Evolutionary conservation across 35 echinoderm and acorn worm genomes (phyloP).

Genomic region (Heliocidaris tuberculata): DNA sequence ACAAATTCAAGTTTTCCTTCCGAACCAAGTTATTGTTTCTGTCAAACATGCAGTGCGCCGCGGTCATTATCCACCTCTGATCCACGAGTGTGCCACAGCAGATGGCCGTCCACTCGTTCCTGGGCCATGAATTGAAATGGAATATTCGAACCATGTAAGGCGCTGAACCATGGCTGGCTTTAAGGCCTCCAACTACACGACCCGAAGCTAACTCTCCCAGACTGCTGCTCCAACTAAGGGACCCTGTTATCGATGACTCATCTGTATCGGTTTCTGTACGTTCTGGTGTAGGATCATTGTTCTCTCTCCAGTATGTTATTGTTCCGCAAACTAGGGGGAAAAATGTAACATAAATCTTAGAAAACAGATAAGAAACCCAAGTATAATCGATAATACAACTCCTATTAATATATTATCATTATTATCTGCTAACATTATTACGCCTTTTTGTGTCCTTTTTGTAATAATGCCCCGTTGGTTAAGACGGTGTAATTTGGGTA

Average conservation of each 20-base stretch:
- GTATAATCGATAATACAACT: too few species aligned
- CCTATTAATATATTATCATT: too few species aligned
- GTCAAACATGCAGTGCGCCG: constrained; percentile 56
- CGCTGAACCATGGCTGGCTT: constrained; percentile 59
- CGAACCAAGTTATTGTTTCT: background rate
- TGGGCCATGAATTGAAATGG: background rate
- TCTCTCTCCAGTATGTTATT: background rate
- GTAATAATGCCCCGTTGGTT: too few species aligned
- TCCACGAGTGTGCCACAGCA: constrained; percentile 76
- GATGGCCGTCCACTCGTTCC: constrained; percentile 30
- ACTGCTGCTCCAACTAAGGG: background rate
- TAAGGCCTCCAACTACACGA: constrained; percentile 67
- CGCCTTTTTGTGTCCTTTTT: too few species aligned
- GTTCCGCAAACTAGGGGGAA: background rate
- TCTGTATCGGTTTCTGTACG: background rate
- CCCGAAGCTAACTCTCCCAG: background rate
- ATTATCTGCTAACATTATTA: too few species aligned
- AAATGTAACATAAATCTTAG: too few species aligned
- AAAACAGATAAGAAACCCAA: too few species aligned
- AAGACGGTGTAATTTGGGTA: too few species aligned
- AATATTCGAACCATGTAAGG: constrained; percentile 73
- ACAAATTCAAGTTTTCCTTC: background rate
- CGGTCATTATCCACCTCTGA: constrained; percentile 75
- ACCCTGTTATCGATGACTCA: background rate
- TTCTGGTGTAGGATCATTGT: constrained; percentile 51